These are phyloP conservation scores for Alentia gelatinosa DNA, from an alignment of 2,888 invertebrate species.

Conservation along the genomic window DNA sequence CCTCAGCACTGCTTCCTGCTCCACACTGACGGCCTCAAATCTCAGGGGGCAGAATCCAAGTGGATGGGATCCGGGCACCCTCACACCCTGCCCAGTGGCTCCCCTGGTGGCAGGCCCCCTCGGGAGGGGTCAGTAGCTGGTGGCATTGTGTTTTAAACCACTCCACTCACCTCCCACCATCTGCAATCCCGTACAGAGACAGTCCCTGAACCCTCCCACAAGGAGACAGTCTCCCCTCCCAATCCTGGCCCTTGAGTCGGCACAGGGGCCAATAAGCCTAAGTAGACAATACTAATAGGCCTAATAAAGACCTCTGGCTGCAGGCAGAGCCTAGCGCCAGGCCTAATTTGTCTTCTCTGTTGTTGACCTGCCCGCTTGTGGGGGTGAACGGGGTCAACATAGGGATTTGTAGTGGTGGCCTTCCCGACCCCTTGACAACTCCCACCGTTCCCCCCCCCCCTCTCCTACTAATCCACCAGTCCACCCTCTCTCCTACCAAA, in stretches of 20 bases:
- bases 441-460: too few relatives aligned
- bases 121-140: conserved; percentile 10
- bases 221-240: background rate
- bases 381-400: background rate
- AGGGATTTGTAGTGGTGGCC: background rate
- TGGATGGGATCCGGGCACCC: background rate
- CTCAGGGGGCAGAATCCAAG: background rate
- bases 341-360: conserved; percentile 10
- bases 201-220: background rate
- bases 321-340: background rate
- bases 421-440: too few relatives aligned
- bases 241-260: background rate
- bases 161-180: background rate
- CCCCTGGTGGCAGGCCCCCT: background rate
- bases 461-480: too few relatives aligned
- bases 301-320: conserved; percentile 41
- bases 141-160: background rate
- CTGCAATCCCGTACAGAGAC: background rate
- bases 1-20: too few relatives aligned
- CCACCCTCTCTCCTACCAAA: too few relatives aligned
- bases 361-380: conserved; percentile 40
- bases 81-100: background rate
- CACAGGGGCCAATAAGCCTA: background rate
- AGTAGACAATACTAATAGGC: conserved; percentile 41
- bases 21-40: background rate